phyloP scores from a whole-genome alignment of 2,113 vertebrate genomes.

The Platanista minor region DNA sequence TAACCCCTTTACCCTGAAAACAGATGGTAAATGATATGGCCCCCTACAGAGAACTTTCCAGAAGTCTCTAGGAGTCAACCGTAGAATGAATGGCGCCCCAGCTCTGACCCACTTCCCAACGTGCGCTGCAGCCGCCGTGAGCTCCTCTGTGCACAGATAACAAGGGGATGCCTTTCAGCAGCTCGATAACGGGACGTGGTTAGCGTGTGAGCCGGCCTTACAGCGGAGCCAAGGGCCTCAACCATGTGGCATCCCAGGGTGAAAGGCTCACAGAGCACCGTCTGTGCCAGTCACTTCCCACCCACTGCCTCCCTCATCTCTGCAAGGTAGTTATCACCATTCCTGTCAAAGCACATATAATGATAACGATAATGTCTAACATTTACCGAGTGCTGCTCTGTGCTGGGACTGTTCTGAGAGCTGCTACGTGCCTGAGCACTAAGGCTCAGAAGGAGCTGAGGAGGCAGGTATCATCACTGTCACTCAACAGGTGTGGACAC shows the following conservation, averaged over 20 bases:
- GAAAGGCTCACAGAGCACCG: not conserved
- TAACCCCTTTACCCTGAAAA: not conserved
- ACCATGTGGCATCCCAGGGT: not conserved
- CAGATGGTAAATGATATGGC: not conserved
- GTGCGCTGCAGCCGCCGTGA: rapidly evolving
- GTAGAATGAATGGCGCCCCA: rapidly evolving
- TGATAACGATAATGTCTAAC: rapidly evolving
- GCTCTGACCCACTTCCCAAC: not conserved
- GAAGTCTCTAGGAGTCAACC: not conserved
- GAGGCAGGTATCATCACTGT: rapidly evolving
- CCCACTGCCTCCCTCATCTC: not conserved
- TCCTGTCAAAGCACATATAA: rapidly evolving
- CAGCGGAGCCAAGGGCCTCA: not conserved
- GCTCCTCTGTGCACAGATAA: too few species aligned
- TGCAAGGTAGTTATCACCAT: rapidly evolving
- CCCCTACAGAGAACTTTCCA: not conserved
- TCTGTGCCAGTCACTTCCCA: not conserved
- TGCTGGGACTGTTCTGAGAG: rapidly evolving
- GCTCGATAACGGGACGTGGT: rapidly evolving
- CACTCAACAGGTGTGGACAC: not conserved
- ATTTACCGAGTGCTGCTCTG: rapidly evolving
- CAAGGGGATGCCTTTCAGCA: rapidly evolving
- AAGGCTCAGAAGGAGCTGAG: rapidly evolving
- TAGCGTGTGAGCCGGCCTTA: rapidly evolving
- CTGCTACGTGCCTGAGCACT: rapidly evolving